Conservation (phyloP, 2,113 vertebrate species). For the Neodon shergylaensis region DNA sequence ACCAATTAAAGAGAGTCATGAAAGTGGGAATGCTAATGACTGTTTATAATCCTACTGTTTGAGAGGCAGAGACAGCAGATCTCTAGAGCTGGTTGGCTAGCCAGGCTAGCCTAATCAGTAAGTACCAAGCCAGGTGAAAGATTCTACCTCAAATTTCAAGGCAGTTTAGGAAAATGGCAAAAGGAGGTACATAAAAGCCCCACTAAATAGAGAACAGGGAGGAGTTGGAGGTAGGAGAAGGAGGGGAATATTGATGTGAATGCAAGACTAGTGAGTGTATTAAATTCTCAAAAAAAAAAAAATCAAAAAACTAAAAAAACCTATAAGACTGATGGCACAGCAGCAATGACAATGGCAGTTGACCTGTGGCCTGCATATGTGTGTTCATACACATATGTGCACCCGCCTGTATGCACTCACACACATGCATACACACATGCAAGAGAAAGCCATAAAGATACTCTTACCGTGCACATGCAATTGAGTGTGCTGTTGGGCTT, state of each 20-base stretch:
- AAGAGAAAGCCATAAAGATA: background rate
- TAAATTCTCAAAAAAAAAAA: background rate
- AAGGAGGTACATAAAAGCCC: background rate
- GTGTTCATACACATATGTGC: background rate
- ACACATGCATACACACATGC: background rate
- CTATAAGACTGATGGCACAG: background rate
- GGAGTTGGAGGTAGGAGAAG: background rate
- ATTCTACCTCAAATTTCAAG: background rate
- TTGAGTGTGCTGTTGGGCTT: slow-evolving; percentile 91
- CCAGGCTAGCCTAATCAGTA: too few relatives aligned
- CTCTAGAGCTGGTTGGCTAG: background rate
- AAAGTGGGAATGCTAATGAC: background rate
- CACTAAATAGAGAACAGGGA: background rate
- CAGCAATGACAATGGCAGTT: background rate
- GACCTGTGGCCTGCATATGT: background rate
- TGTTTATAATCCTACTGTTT: background rate
- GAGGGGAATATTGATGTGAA: background rate
- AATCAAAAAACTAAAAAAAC: background rate
- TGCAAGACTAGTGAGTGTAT: background rate
- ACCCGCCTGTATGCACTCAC: background rate
- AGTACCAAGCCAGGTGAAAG: background rate
- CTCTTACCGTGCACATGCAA: slow-evolving; percentile 94
- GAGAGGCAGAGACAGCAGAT: background rate
- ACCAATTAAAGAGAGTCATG: background rate
- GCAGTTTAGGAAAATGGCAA: background rate